A percentile compares a stretch with the other conserved stretches of the same genome.
Conservation (phyloP, 2,113 vertebrate genomes). For the Sphyrna mokarran region DNA sequence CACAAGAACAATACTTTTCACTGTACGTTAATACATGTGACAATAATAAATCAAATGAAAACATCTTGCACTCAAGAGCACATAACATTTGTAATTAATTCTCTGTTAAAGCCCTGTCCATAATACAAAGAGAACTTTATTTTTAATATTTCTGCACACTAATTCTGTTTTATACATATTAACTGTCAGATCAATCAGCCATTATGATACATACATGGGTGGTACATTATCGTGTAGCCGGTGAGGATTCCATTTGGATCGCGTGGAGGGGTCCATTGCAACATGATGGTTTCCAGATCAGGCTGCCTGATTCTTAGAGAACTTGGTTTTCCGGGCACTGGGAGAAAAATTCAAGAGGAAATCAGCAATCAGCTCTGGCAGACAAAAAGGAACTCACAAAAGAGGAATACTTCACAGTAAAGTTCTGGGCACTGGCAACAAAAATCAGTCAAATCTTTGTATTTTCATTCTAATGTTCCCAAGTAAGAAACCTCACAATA, state of each 20-base stretch:
- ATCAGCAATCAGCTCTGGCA: neutral
- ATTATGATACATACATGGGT: conserved; percentile 64
- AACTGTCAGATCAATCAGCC: neutral
- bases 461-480: neutral
- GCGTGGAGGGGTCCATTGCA: conserved; percentile 85
- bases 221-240: conserved; percentile 78
- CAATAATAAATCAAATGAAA: neutral
- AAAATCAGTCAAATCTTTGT: neutral
- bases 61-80: neutral
- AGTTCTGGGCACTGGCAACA: neutral
- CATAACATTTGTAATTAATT: neutral
- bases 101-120: neutral
- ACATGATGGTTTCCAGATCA: conserved; percentile 64
- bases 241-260: conserved; percentile 86
- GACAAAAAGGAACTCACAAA: neutral
- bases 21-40: too few species aligned
- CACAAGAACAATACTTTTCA: too few species aligned
- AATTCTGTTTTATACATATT: neutral
- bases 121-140: neutral
- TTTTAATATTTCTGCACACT: neutral
- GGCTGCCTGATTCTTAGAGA: conserved; percentile 76
- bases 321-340: conserved; percentile 80
- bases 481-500: neutral
- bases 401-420: neutral
- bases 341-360: neutral